Percentiles rank a stretch among this genome's conserved stretches.
Evolutionary conservation across 2,113 vertebrate species (phyloP).

Genomic region (Felis chaus): DNA sequence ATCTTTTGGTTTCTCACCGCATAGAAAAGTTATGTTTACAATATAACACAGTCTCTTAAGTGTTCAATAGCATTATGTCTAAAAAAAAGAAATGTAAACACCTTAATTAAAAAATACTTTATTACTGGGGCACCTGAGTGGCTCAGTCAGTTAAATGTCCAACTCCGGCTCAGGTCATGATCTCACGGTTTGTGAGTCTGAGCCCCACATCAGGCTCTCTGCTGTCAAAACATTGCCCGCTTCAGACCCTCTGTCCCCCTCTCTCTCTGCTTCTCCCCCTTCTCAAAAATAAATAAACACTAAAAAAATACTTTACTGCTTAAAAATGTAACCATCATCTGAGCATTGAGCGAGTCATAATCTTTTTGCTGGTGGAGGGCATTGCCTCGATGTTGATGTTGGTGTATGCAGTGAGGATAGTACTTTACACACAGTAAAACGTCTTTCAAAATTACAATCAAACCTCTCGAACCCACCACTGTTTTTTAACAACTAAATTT

Average conservation of each 20-base stretch:
- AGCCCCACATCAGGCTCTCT: no score
- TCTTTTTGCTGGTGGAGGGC: background rate
- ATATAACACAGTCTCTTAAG: background rate
- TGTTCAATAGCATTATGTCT: background rate
- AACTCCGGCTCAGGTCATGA: no score
- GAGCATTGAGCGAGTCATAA: background rate
- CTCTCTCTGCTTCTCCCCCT: no score
- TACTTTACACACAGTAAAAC: background rate
- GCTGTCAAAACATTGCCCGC: no score
- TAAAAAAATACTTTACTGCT: background rate
- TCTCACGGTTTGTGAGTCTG: no score
- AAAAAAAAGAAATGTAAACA: background rate
- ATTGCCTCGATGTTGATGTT: background rate
- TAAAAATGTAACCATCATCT: background rate
- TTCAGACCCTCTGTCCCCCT: no score
- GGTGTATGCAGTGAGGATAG: background rate
- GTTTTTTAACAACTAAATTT: background rate
- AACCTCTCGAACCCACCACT: background rate
- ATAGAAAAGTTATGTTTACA: background rate
- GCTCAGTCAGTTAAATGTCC: no score
- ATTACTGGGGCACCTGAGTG: background rate
- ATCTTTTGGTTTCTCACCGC: background rate
- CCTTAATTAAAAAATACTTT: background rate
- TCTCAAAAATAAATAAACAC: no score
- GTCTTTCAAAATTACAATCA: background rate